phyloP scores from a whole-genome alignment of 37 sponge, comb jelly and placozoan species.

The Chondrosia reniformis region DNA sequence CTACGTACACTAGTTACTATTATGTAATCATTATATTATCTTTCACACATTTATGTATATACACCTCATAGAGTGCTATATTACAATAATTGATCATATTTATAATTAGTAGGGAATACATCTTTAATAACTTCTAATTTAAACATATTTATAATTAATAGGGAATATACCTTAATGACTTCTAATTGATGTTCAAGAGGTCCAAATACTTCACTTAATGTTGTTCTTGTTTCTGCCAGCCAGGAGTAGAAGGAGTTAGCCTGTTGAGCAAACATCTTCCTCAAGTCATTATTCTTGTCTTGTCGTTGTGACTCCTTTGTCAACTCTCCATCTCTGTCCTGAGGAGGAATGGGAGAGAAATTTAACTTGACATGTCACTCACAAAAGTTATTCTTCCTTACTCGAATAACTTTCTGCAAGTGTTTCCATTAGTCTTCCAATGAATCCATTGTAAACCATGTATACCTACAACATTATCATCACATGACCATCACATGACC shows the following conservation, averaged over 20 bases:
- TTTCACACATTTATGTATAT: too few relatives aligned
- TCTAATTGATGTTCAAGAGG: conserved; percentile 82
- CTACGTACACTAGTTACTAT: too few relatives aligned
- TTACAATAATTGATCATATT: too few relatives aligned
- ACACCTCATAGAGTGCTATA: too few relatives aligned
- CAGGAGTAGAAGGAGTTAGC: conserved; percentile 84
- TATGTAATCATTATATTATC: too few relatives aligned
- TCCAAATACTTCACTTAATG: conserved; percentile 63
- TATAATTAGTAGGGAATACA: too few relatives aligned
- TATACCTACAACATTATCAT: conserved; percentile 68
- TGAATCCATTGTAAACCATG: conserved; percentile 97
- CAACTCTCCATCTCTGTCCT: conserved; percentile 87
- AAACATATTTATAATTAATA: not conserved
- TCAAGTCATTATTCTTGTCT: conserved; percentile 81
- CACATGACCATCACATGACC: too few relatives aligned
- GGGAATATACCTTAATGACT: conserved; percentile 43
- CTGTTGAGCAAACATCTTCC: conserved; percentile 85
- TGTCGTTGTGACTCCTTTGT: conserved; percentile 79
- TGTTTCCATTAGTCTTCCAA: conserved; percentile 88
- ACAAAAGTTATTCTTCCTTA: not conserved
- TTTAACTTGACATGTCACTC: not conserved
- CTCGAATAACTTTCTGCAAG: conserved; percentile 67
- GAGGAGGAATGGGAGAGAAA: not conserved
- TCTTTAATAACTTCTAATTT: conserved; percentile 68
- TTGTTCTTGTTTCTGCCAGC: conserved; percentile 71